These are phyloP conservation scores for Drosophila quadrilineata DNA, from an alignment of 1,140 invertebrate species.

Conservation along the genomic window DNA sequence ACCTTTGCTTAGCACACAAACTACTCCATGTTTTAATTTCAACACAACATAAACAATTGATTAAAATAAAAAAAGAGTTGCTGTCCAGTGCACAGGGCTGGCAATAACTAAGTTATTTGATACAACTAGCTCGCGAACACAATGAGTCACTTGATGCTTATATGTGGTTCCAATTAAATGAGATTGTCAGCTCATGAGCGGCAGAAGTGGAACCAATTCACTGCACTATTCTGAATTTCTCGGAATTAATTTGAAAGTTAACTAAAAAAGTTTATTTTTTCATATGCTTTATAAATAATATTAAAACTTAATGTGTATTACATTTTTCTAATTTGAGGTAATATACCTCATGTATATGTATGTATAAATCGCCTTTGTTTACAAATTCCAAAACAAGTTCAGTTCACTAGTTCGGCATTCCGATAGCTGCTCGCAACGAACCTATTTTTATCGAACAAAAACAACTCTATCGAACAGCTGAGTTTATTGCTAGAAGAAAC, in stretches of 20 bases:
- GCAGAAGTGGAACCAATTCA: no score
- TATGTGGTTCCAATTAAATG: background rate
- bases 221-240: no score
- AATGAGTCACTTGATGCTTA: constrained; percentile 4
- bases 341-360: no score
- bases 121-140: constrained; percentile 23
- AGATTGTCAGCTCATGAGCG: background rate
- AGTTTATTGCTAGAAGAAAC: background rate
- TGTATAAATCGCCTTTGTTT: no score
- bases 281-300: no score
- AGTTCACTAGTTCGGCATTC: background rate
- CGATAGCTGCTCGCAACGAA: background rate
- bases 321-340: no score
- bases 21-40: constrained; percentile 50
- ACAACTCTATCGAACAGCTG: constrained; percentile 20
- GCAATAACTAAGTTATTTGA: constrained; percentile 22
- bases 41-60: constrained; percentile 48
- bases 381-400: no score
- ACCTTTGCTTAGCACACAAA: constrained; percentile 23
- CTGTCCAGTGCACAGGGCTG: constrained; percentile 39
- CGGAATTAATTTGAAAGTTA: no score
- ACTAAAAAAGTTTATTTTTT: no score
- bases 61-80: constrained; percentile 38
- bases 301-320: no score
- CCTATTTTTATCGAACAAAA: background rate